Evolutionary conservation across 2,113 vertebrate species (phyloP).

Genomic region (Oncorhynchus mykiss): DNA sequence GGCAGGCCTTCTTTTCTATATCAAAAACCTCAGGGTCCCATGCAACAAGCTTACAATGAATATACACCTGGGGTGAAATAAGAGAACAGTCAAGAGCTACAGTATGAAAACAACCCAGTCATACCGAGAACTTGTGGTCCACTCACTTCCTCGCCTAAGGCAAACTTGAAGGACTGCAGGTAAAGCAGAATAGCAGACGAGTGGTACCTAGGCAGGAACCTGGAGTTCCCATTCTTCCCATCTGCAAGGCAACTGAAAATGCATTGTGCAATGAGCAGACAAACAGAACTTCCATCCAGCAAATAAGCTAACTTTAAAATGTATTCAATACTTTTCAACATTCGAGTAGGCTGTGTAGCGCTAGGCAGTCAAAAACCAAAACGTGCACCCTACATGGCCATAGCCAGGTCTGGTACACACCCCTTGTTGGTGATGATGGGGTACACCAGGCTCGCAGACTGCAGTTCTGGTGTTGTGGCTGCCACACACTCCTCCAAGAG

Average conservation of each 20-base stretch:
- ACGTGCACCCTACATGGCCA: no score
- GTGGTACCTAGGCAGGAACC: slow-evolving; percentile 68
- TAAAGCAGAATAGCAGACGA: slow-evolving; percentile 62
- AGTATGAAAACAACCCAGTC: not conserved
- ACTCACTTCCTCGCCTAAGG: slow-evolving; percentile 49
- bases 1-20: slow-evolving; percentile 71
- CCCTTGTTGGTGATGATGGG: slow-evolving; percentile 74
- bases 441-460: slow-evolving; percentile 40
- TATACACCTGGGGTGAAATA: slow-evolving; percentile 66
- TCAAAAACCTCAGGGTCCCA: slow-evolving; percentile 70
- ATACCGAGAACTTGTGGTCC: not conserved
- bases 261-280: no score
- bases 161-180: slow-evolving; percentile 72
- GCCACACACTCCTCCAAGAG: slow-evolving; percentile 76
- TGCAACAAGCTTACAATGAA: slow-evolving; percentile 70
- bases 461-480: slow-evolving; percentile 46
- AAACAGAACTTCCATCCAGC: no score
- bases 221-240: slow-evolving; percentile 51
- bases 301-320: no score
- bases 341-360: no score
- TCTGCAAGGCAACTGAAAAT: slow-evolving; percentile 73
- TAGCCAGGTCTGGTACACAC: slow-evolving; percentile 36
- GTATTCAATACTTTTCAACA: no score
- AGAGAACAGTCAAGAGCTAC: not conserved
- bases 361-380: no score